These are phyloP conservation scores for Erythrolamprus reginae DNA, from an alignment of 2,113 vertebrate species.

Conservation along the genomic window DNA sequence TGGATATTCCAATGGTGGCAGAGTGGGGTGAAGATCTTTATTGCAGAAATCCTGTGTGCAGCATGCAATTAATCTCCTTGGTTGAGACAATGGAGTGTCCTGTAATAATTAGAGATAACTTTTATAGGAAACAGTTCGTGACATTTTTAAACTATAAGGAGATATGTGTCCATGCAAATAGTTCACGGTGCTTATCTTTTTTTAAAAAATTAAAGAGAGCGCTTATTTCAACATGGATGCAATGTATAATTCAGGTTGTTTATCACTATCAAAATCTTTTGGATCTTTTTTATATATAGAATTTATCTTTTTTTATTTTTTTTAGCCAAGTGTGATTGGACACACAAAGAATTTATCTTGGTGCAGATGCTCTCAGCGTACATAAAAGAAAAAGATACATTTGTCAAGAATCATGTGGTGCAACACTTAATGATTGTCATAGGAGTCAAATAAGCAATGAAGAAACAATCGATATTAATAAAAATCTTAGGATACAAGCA, in stretches of 20 bases:
- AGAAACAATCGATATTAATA: too few relatives aligned
- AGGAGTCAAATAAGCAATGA: too few relatives aligned
- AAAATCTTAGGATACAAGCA: too few relatives aligned
- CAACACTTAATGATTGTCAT: too few relatives aligned
- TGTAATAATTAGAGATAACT: slow-evolving; percentile 49
- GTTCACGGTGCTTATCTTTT: neutral
- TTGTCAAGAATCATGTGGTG: too few relatives aligned
- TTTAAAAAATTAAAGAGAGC: neutral
- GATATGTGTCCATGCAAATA: neutral
- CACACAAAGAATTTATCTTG: too few relatives aligned
- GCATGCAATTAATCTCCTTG: slow-evolving; percentile 86
- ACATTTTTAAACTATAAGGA: neutral
- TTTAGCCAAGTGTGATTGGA: too few relatives aligned
- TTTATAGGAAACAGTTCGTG: neutral
- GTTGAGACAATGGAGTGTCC: slow-evolving; percentile 83
- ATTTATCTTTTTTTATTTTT: too few relatives aligned
- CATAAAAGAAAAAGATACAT: too few relatives aligned
- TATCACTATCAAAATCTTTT: neutral
- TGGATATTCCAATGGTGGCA: slow-evolving; percentile 80
- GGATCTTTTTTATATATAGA: too few relatives aligned
- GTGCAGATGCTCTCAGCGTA: too few relatives aligned
- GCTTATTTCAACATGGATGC: neutral
- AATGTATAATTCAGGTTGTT: neutral
- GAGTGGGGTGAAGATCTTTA: slow-evolving; percentile 83
- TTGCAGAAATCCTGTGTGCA: slow-evolving; percentile 94